Conservation (phyloP, 30 jellyfish, hydroid and myxozoan genomes). For the Hydra vulgaris region DNA sequence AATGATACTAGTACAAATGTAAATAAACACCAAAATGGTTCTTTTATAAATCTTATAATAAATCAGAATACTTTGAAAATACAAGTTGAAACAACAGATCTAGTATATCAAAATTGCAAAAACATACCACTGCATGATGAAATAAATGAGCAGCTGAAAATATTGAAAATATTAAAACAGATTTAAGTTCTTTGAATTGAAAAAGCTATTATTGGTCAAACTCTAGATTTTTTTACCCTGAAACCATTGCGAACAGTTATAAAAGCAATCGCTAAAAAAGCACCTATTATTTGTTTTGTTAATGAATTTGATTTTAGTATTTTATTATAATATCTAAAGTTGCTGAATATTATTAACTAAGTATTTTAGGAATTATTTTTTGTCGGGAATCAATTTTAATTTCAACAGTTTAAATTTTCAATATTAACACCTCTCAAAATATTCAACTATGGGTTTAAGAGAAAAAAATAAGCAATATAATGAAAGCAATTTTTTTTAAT, state of each 20-base stretch:
- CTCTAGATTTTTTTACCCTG: slow-evolving; percentile 2
- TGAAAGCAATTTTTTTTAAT: neutral
- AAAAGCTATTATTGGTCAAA: neutral
- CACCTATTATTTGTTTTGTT: slow-evolving; percentile 2
- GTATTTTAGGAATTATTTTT: slow-evolving; percentile 1
- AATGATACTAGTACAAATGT: no score
- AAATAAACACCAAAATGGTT: no score
- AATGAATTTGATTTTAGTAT: neutral
- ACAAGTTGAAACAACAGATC: no score
- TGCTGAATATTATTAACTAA: slow-evolving; percentile 1
- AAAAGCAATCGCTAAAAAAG: neutral
- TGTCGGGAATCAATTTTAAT: no score
- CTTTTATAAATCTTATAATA: no score
- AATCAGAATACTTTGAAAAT: no score
- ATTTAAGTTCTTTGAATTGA: neutral
- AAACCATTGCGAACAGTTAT: no score
- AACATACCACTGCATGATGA: no score
- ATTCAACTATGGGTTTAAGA: neutral
- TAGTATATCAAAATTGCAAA: slow-evolving; percentile 2
- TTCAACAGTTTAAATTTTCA: no score
- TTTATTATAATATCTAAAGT: neutral
- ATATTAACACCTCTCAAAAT: neutral
- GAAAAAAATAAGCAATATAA: no score
- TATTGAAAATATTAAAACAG: slow-evolving; percentile 1
- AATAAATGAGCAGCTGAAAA: slow-evolving; percentile 6